These are phyloP conservation scores for Odiellus spinosus DNA, from an alignment of 2,888 invertebrate genomes.

Conservation along the genomic window DNA sequence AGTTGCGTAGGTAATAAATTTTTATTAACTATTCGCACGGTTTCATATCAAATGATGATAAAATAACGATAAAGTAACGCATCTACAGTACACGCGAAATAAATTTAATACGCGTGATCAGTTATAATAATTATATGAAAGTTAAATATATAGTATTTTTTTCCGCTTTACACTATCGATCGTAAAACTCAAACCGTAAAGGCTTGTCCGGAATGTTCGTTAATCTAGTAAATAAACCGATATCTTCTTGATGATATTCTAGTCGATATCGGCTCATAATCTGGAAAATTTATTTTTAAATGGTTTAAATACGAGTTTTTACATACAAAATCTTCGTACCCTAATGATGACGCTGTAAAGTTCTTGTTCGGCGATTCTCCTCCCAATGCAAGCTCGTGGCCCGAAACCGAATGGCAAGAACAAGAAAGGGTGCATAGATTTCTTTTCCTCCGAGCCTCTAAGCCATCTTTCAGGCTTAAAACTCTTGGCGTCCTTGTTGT, in stretches of 20 bases:
- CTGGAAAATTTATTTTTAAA: not conserved
- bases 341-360: constrained; percentile 34
- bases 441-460: constrained; percentile 23
- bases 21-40: no score
- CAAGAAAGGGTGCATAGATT: constrained; percentile 31
- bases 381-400: constrained; percentile 36
- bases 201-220: constrained; percentile 65
- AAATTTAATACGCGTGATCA: no score
- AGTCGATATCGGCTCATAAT: constrained; percentile 12
- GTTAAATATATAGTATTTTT: no score
- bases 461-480: constrained; percentile 38
- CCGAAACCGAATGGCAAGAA: constrained; percentile 39
- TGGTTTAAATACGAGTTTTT: not conserved
- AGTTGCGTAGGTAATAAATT: no score
- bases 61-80: no score
- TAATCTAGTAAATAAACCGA: constrained; percentile 50
- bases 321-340: no score
- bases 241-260: constrained; percentile 42
- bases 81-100: no score
- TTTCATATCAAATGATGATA: no score
- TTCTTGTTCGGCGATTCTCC: constrained; percentile 37
- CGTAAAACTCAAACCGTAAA: constrained; percentile 32
- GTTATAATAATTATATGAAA: no score
- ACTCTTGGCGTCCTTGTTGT: constrained; percentile 29
- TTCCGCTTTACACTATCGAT: no score